phyloP scores from a whole-genome alignment of 2,888 invertebrate genomes.

The Ichneumoninae sp. region DNA sequence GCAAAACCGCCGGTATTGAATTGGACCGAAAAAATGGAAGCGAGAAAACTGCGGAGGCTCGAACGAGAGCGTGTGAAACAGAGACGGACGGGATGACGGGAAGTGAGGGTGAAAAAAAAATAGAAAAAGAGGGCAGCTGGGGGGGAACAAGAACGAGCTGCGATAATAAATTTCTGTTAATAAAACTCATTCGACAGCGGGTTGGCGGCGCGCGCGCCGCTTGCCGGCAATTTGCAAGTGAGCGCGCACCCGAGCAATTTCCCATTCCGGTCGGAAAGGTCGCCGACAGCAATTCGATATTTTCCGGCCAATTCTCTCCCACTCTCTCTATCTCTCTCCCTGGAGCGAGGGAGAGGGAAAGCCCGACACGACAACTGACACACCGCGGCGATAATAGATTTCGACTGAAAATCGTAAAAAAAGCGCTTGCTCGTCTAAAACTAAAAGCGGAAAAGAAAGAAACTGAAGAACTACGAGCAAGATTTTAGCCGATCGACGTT shows the following conservation, averaged over 20 bases:
- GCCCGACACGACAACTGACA: constrained; percentile 20
- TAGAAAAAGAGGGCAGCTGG: not conserved
- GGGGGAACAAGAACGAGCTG: constrained; percentile 44
- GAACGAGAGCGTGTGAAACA: constrained; percentile 22
- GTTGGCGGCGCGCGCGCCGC: constrained; percentile 1
- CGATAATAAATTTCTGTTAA: constrained; percentile 66
- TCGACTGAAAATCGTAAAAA: constrained; percentile 31
- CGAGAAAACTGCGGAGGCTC: not conserved
- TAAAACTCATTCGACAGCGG: constrained; percentile 63
- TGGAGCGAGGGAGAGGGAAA: not conserved
- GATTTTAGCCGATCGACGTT: not conserved
- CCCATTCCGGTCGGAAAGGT: constrained; percentile 62
- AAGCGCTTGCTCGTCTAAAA: constrained; percentile 9
- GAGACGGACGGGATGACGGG: not conserved
- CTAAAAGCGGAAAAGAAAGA: not conserved
- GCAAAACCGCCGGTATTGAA: constrained; percentile 42
- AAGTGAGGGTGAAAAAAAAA: constrained; percentile 26
- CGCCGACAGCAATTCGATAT: constrained; percentile 62
- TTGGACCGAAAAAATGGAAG: constrained; percentile 17
- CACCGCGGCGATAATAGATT: constrained; percentile 46
- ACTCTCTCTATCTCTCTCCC: not conserved
- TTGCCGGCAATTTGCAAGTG: constrained; percentile 61
- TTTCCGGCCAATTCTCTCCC: constrained; percentile 34
- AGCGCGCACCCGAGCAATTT: constrained; percentile 59
- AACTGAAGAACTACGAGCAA: not conserved